Evolutionary conservation across 2,888 invertebrate genomes (phyloP).

Genomic region (Theretra japonica): DNA sequence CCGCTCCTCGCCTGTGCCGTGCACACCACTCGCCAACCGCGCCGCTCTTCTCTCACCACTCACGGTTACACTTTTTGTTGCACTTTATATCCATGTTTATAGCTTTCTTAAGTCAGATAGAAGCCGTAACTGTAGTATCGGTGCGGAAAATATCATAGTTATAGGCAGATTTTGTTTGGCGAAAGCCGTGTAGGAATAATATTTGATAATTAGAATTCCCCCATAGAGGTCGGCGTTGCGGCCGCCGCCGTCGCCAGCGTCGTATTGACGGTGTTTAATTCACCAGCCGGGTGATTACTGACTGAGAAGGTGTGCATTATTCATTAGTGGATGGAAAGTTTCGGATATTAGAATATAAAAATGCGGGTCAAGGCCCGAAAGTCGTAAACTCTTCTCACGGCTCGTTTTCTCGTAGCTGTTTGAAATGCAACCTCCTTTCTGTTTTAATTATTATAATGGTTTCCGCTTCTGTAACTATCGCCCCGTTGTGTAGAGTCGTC

Average conservation of each 20-base stretch:
- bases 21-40: not conserved
- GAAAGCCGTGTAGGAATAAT: not conserved
- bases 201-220: not conserved
- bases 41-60: not conserved
- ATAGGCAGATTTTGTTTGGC: not conserved
- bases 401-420: constrained; percentile 46
- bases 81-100: not conserved
- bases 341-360: constrained; percentile 64
- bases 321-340: constrained; percentile 68
- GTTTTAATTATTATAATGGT: constrained; percentile 56
- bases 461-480: constrained; percentile 46
- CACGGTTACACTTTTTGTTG: not conserved
- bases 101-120: not conserved
- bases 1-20: not conserved
- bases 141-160: not conserved
- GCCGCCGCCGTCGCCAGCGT: not conserved
- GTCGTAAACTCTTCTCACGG: constrained; percentile 40
- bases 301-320: constrained; percentile 58
- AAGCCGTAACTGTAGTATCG: not conserved
- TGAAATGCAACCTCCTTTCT: constrained; percentile 63
- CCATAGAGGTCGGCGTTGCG: not conserved
- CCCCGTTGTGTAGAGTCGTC: constrained; percentile 23
- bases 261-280: constrained; percentile 38
- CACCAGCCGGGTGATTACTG: constrained; percentile 41
- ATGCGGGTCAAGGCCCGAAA: constrained; percentile 64